Base-by-base conservation (phyloP, 2,888 invertebrate species). In the Pyrgus malvae region DNA sequence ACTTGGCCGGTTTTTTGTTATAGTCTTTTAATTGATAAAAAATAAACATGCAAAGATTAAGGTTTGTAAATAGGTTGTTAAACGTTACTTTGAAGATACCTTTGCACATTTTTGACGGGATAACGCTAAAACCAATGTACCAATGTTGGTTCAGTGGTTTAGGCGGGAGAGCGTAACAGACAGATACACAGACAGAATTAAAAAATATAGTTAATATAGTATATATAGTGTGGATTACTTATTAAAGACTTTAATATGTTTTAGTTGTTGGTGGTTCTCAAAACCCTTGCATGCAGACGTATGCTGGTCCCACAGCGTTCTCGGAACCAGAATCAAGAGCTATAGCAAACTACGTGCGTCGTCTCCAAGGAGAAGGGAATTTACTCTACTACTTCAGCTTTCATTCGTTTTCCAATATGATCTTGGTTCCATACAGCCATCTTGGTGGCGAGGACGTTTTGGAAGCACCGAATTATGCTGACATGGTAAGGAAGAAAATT, bases 331-430 rank as follows among this genome's bases (percentile, higher is more conserved):
- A 93, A 68, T 83, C 91, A 0, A 70, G 73, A 50, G 65, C 78
- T 0, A 61, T 85, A 8, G 67, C 76, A 0, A 67, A 72, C 58
- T 67, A 74, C 76, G 60, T 89, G 63, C 35, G 55, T 19, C 27
- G 72, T 50, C 57, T 80, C 66, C 56, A 68, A 48, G 12, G 64
- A 58, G 27, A 70, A 4, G 78, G 76, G 33, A 67, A 65, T 17
- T 69, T 89, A 1, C 75, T 84, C 0, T 68, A 91, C 46, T 93
- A 92, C 60, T 68, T 92, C 1, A 86, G 91, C 0, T 82, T 92
- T 68, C 96, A 96, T 76, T 94, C 95, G 0, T 96, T 91, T 64
- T 92, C 94, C 0, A 95, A 96, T 67, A 74, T 93, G 57, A 71
- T 95, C 12, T 70, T 95, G 56, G 80, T 93, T 44, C 95, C 95